Evolutionary conservation across 2,797 vertebrate species (phyloP).

Genomic region (Eleutherodactylus coqui): DNA sequence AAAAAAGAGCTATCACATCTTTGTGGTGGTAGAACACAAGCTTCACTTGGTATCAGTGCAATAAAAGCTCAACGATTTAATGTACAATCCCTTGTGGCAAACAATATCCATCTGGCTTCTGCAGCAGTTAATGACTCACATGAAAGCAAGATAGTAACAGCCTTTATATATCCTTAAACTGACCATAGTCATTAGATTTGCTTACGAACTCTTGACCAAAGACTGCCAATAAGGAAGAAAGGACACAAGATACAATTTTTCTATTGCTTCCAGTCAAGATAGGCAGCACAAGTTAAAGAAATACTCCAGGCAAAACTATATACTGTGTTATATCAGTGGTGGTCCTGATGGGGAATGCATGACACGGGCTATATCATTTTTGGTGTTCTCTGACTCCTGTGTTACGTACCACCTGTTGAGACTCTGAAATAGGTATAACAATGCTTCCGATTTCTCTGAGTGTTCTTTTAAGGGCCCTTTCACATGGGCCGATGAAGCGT

Average conservation of each 20-base stretch:
- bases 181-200: background rate
- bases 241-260: too few species aligned
- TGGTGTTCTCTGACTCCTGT: too few species aligned
- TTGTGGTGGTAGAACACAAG: background rate
- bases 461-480: too few species aligned
- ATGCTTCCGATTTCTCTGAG: too few species aligned
- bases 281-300: too few species aligned
- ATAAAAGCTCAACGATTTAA: constrained; percentile 10
- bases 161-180: background rate
- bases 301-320: background rate
- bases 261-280: too few species aligned
- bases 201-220: background rate
- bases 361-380: too few species aligned
- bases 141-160: background rate
- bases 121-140: constrained; percentile 18
- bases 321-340: too few species aligned
- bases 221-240: background rate
- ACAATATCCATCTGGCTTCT: constrained; percentile 40
- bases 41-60: constrained; percentile 21
- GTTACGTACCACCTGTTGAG: too few species aligned
- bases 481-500: too few species aligned
- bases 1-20: background rate
- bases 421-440: too few species aligned
- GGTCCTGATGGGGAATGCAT: too few species aligned
- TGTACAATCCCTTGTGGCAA: constrained; percentile 29